Base-by-base conservation (phyloP, 2,113 vertebrate species). In the Dinomys branickii region DNA sequence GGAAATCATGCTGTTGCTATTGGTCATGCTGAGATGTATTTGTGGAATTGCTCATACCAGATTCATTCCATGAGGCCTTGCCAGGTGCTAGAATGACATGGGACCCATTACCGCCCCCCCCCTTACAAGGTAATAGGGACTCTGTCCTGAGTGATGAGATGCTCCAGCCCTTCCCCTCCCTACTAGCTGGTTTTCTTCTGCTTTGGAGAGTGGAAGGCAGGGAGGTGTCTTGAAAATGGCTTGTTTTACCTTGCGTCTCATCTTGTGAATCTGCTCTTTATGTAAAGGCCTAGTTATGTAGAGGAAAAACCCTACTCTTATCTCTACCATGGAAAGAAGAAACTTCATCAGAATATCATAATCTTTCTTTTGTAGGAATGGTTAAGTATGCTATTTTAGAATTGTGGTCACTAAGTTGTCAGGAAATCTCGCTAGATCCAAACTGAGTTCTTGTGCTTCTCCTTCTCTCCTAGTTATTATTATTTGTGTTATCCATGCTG, bases 281-380 rank as follows among this genome's bases (percentile, higher is more conserved):
- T 61, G 44, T 35, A 92, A 92, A 92, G 78, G 6, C 59, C 52
- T 61, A 47, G 52, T 44, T 69, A 44, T 44, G 6, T 33, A 88
- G 38, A 58, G 24, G n/a, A 16, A 61, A 80, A 61, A 91, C 92
- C 52, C 41, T 77, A 44, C 8, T 67, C 83, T 78, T 96, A 69
- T 41, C 69, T 83, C 30, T 16, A 33, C 20, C 13, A 24, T 33
- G 47, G 7, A 19, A 22, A 61, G 28, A 52, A 54, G 47, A 94
- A 83, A 69, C 59, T 78, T 80, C 77, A 95, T 77, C 78, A 90
- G 47, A 88, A 44, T 88, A 33, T 54, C 44, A 24, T 81, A 82
- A 52, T n/a, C 83, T 63, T 63, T 47, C 59, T 77, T 67, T 69
- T 13, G 0, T 10, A 30, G 9, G 52, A 19, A 8, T 47, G 20